Evolutionary conservation across 2,888 invertebrate genomes (phyloP).

Genomic region (Dryomyza anilis): DNA sequence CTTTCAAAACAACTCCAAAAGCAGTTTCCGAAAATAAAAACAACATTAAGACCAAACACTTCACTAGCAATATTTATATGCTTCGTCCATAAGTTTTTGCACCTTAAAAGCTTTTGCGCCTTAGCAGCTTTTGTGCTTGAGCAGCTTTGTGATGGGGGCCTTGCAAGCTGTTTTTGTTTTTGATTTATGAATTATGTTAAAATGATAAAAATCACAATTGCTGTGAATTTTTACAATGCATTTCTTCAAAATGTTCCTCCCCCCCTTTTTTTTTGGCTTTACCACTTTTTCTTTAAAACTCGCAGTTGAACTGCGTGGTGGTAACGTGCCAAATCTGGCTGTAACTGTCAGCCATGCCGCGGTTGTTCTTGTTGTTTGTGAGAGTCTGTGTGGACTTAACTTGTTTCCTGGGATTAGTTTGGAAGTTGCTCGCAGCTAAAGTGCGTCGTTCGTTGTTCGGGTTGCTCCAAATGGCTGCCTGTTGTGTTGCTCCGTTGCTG

Average conservation of each 20-base stretch:
- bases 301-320: too few relatives aligned
- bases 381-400: neutral
- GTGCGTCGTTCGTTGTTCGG: too few relatives aligned
- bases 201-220: constrained; percentile 9
- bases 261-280: too few relatives aligned
- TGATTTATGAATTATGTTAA: constrained; percentile 10
- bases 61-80: neutral
- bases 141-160: too few relatives aligned
- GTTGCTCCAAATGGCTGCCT: neutral
- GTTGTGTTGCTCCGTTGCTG: too few relatives aligned
- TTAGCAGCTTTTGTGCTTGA: neutral
- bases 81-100: neutral
- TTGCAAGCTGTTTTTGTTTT: too few relatives aligned
- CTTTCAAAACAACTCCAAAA: neutral
- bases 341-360: neutral
- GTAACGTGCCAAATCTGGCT: constrained; percentile 9
- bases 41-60: neutral
- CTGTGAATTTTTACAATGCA: neutral
- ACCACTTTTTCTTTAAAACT: too few relatives aligned
- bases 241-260: too few relatives aligned
- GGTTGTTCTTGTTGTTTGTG: neutral
- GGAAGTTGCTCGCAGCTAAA: neutral
- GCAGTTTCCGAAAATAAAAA: neutral
- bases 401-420: neutral
- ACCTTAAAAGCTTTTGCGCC: neutral